Evolutionary conservation across 2,888 invertebrate species (phyloP), one percentile per base, ranked within the genome.

Genomic region (Tolmerus cingulatus): DNA sequence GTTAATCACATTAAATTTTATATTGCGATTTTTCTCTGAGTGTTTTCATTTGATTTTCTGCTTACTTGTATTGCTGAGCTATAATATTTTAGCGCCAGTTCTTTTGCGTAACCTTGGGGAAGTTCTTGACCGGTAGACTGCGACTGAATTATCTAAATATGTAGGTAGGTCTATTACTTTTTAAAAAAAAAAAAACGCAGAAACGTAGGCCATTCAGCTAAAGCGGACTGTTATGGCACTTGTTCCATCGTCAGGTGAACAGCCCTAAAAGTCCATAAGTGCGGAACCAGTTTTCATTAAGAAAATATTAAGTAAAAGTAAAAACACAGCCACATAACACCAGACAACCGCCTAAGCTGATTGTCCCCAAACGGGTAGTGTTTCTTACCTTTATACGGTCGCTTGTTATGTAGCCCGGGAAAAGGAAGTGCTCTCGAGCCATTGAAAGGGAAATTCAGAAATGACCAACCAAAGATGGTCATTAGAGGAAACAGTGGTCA

Each of bases 391-490:
- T 57, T 79, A 23, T 40, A 79, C 40, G 34, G 82, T 84, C 9
- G 3, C 27, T 57, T 66, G 57, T 74, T 34, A 34, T 34, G 66
- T 34, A 23, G 40, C 19, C 74, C 23, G 66, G 51, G 84, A 34
- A 77, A 37, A 30, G 46, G 46, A 46, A 30, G 74, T 74, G 37
- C 77, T 86, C 76, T 51, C 86, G 77, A 76, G 76, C 86, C 40
- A 84, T 66, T 84, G 82, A 84, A 84, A 84, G 82, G 82, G 82
- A 84, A 84, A 84, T 66, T 66, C 23, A 66, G 23, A 66, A 66
- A 66, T 57, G 79, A 51, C 46, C 40, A 66, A 40, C 82, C 82
- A 66, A 84, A 84, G 40, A 40, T 84, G 40, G 66, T 84, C 82
- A 66, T 84, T 84, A 84, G 79, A 79, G 55, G 82, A 84, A 84